Evolutionary conservation across 2,797 vertebrate genomes (phyloP).

Genomic region (Phataginus tricuspis): DNA sequence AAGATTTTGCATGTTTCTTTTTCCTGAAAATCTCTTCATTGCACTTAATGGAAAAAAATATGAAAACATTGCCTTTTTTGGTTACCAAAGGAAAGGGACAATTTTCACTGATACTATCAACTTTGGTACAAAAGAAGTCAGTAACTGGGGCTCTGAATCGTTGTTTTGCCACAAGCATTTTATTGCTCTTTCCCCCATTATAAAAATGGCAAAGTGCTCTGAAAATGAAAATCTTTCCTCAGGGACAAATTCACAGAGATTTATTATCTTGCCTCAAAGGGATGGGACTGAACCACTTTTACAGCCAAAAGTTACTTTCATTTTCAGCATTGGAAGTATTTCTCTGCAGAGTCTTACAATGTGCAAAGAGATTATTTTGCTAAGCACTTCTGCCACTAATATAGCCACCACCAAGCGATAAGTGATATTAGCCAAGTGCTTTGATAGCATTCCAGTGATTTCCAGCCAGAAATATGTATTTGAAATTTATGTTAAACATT

Average conservation of each 20-base stretch:
- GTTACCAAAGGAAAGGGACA: neutral
- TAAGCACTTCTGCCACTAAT: constrained; percentile 23
- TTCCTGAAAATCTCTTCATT: constrained; percentile 36
- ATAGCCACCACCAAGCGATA: neutral
- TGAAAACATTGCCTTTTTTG: constrained; percentile 9
- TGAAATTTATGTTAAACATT: neutral
- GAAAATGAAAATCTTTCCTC: constrained; percentile 76
- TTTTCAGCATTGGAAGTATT: constrained; percentile 66
- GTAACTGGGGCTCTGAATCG: constrained; percentile 46
- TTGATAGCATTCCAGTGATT: neutral
- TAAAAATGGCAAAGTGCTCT: constrained; percentile 75
- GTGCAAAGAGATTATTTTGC: constrained; percentile 43
- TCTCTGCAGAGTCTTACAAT: constrained; percentile 42
- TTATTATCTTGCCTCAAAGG: constrained; percentile 72
- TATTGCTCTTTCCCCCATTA: constrained; percentile 62
- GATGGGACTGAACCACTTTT: constrained; percentile 68
- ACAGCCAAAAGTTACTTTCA: constrained; percentile 66
- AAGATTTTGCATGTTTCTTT: neutral
- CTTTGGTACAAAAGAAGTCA: constrained; percentile 59
- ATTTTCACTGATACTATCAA: constrained; percentile 48
- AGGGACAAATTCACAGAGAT: constrained; percentile 73
- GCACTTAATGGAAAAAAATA: neutral
- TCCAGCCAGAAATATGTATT: neutral
- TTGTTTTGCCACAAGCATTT: constrained; percentile 64
- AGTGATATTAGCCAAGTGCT: neutral